Evolutionary conservation across 2,888 invertebrate genomes (phyloP), one percentile per base, ranked within the genome.

Genomic region (Watsonalla binaria): DNA sequence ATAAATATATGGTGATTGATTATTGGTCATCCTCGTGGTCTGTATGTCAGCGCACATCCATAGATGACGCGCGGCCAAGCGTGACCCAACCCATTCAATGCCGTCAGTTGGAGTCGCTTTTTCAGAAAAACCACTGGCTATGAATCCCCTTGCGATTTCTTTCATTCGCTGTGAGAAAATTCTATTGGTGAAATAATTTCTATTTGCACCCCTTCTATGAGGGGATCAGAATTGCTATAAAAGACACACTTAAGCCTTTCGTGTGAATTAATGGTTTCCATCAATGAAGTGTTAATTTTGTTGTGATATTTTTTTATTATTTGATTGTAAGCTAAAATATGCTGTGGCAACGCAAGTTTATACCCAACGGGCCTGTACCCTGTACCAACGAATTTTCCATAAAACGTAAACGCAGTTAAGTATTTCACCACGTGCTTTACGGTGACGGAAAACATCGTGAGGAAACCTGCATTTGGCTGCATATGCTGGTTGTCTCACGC

Each of bases 151-250:
- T 61, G 65, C 74, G 70, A 75, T 74, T 74, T 76, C 76, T 71
- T 70, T 71, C 70, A 72, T 76, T 76, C 69, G 68, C 73, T 75
- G 82, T 76, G 81, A 72, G 77, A 78, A 81, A 84, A 82, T 82
- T 83, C 82, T 80, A 83, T 84, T 78, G 78, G 70, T 68, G 77
- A 81, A 79, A 82, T 82, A 82, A 84, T 85, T 83, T 73, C 72
- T 74, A 68, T 76, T 78, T 69, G 72, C 57, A 70, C 65, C 68
- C 70, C 76, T 72, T 81, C 81, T 79, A 78, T 76, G 57, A 62
- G 51, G 37, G 55, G 66, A 72, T 73, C 68, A 68, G 67, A 64
- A 63, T 57, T 63, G 54, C 53, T 51, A 56, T 57, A 60, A 63
- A 66, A 60, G 63, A 58, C 39, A 49, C 62, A 57, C 62, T 68